Evolutionary conservation across 2,113 vertebrate genomes (phyloP).

Genomic region (Pelmatolapia mariae): DNA sequence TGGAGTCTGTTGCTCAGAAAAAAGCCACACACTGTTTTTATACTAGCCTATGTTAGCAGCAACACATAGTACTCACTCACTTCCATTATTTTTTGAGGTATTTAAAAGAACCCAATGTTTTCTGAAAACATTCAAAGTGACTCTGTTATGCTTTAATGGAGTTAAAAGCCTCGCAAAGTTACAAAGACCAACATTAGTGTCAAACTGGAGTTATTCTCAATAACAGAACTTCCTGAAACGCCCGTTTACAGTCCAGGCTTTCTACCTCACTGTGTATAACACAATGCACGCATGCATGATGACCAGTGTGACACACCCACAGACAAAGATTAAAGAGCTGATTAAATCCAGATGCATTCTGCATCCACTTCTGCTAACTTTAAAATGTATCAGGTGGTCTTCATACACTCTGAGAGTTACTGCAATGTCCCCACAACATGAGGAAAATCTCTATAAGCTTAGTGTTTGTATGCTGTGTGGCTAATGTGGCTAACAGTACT

Average conservation of each 20-base stretch:
- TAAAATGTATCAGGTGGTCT: not conserved
- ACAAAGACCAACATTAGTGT: not conserved
- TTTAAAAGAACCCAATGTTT: not conserved
- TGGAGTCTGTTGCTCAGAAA: not conserved
- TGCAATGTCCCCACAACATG: not conserved
- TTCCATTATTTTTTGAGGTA: not conserved
- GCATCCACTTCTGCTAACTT: not conserved
- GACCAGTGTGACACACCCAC: not conserved
- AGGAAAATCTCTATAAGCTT: not conserved
- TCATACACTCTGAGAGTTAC: not conserved
- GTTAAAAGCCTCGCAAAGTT: not conserved
- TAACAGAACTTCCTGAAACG: not conserved
- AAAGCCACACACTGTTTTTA: not conserved
- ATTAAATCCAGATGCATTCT: not conserved
- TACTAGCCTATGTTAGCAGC: not conserved
- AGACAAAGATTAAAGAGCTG: not conserved
- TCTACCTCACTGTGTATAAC: not conserved
- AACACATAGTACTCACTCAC: not conserved
- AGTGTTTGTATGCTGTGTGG: not conserved
- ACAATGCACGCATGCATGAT: not conserved
- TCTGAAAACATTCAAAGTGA: not conserved
- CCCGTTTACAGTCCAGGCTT: not conserved
- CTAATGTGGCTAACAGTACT: not conserved
- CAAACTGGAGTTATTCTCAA: not conserved
- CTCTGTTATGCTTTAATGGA: not conserved